These are phyloP conservation scores for Fragum whitleyi DNA, from an alignment of 2,888 invertebrate species.

Conservation along the genomic window DNA sequence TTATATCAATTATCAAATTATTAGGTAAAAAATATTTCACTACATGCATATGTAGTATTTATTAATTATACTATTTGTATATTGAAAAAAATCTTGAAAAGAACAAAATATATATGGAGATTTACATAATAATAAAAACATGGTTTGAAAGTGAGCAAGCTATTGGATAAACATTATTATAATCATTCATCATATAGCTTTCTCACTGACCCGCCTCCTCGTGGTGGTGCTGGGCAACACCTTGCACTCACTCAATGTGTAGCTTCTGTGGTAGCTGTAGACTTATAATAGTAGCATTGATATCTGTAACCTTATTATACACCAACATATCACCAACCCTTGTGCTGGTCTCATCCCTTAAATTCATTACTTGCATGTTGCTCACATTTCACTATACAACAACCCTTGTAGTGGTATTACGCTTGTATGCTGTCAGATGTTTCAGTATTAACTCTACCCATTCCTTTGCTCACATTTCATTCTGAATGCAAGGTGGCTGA, in stretches of 20 bases:
- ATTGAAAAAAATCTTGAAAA: no score
- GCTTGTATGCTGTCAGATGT: constrained; percentile 9
- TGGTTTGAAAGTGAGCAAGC: constrained; percentile 23
- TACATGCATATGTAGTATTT: neutral
- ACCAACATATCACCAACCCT: neutral
- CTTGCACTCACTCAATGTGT: constrained; percentile 4
- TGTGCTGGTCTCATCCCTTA: neutral
- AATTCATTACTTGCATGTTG: no score
- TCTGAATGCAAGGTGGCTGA: constrained; percentile 17
- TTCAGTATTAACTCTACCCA: constrained; percentile 7
- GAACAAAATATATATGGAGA: constrained; percentile 3
- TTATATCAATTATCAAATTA: neutral
- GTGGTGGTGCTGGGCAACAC: constrained; percentile 18
- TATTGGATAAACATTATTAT: constrained; percentile 4
- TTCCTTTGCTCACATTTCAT: constrained; percentile 6
- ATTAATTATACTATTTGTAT: neutral
- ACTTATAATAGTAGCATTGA: neutral
- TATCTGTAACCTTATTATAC: constrained; percentile 9
- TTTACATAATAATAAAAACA: constrained; percentile 9
- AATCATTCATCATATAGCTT: constrained; percentile 1
- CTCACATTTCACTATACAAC: no score
- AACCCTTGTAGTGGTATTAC: no score
- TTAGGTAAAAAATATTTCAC: neutral
- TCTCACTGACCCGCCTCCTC: constrained; percentile 23
- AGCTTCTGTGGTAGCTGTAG: constrained; percentile 11